Evolutionary conservation across 2,113 vertebrate species (phyloP).

Genomic region (Carassius auratus): DNA sequence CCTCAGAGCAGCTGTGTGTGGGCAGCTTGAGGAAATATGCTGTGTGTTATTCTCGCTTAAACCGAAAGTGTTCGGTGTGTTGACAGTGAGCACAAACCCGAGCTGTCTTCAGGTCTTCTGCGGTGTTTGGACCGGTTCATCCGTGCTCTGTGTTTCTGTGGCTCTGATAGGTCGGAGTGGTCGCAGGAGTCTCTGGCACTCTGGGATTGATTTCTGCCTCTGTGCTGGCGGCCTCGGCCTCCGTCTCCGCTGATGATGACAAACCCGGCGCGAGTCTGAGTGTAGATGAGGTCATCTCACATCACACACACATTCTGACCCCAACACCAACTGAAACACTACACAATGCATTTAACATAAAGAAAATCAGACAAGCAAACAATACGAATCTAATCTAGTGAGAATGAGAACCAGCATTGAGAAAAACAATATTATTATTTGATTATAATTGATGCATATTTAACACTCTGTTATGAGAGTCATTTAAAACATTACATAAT

Average conservation of each 20-base stretch:
- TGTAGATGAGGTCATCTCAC: constrained; percentile 76
- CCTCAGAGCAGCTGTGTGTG: not conserved
- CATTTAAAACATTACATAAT: no score
- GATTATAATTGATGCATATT: not conserved
- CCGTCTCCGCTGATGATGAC: constrained; percentile 70
- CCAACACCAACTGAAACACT: not conserved
- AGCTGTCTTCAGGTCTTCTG: not conserved
- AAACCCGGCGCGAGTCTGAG: constrained; percentile 72
- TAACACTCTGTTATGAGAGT: not conserved
- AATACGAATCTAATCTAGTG: no score
- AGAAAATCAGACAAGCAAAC: not conserved
- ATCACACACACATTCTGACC: not conserved
- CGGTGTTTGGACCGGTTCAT: not conserved
- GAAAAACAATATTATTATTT: not conserved
- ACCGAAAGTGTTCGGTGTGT: not conserved
- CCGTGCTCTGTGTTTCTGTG: constrained; percentile 4
- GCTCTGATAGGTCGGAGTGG: constrained; percentile 69
- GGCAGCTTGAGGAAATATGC: not conserved
- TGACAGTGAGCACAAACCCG: not conserved
- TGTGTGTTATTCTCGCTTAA: not conserved
- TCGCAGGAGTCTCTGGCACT: constrained; percentile 70
- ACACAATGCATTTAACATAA: not conserved
- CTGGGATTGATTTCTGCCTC: constrained; percentile 72
- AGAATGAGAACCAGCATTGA: not conserved
- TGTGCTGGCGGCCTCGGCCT: constrained; percentile 71